These are phyloP conservation scores for Fragum sueziense DNA, from an alignment of 2,888 invertebrate species.

Conservation along the genomic window DNA sequence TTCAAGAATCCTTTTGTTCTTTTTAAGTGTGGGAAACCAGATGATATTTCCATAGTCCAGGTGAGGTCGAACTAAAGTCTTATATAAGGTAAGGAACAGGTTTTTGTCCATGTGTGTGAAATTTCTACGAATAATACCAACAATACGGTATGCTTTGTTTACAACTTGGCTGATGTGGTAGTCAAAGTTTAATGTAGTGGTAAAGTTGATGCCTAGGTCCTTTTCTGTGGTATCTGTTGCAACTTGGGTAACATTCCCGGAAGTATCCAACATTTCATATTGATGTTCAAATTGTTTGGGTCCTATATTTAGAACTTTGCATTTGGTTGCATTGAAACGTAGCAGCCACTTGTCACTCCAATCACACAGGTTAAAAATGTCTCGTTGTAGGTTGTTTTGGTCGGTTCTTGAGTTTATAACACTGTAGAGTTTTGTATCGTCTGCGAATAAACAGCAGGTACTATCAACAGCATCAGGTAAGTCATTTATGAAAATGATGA, in stretches of 20 bases:
- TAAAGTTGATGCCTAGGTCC: conserved; percentile 25
- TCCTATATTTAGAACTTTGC: conserved; percentile 22
- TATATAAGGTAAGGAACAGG: conserved; percentile 28
- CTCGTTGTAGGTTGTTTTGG: too few species aligned
- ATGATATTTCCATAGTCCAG: conserved; percentile 33
- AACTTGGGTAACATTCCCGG: not conserved
- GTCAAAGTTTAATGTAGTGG: conserved; percentile 21
- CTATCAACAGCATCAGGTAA: conserved; percentile 1
- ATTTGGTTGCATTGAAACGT: conserved; percentile 32
- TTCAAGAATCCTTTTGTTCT: too few species aligned
- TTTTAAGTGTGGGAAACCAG: conserved; percentile 14
- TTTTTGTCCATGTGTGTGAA: conserved; percentile 33
- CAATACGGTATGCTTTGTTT: conserved; percentile 28
- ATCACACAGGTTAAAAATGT: conserved; percentile 24
- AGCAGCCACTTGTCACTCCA: conserved; percentile 39
- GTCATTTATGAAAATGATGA: too few species aligned
- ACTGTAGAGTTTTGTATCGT: too few species aligned
- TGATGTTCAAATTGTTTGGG: not conserved
- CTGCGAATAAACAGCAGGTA: conserved; percentile 28
- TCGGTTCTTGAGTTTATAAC: too few species aligned
- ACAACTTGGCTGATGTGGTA: conserved; percentile 7
- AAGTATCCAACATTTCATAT: conserved; percentile 24
- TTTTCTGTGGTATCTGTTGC: not conserved
- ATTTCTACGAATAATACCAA: conserved; percentile 31
- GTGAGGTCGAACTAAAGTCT: conserved; percentile 18